phyloP scores from a whole-genome alignment of 2,797 vertebrate genomes.

The Alca torda region DNA sequence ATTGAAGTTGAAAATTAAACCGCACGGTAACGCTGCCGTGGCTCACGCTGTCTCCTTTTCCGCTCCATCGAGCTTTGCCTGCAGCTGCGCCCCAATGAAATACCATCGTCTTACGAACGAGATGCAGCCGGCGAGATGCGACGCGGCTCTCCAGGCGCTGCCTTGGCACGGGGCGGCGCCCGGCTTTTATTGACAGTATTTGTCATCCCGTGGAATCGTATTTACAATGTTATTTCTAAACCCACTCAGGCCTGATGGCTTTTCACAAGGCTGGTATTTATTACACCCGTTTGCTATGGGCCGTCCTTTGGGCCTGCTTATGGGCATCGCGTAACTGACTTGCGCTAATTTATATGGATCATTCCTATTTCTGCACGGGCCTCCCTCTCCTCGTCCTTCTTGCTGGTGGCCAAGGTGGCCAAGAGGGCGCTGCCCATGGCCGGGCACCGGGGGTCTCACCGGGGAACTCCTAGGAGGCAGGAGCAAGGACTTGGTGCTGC shows the following conservation, averaged over 20 bases:
- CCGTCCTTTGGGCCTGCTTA: background rate
- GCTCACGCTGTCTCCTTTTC: background rate
- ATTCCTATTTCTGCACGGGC: background rate
- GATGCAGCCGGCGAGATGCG: accelerated
- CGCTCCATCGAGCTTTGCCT: background rate
- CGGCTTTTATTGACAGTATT: background rate
- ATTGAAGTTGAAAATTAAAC: background rate
- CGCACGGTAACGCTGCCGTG: background rate
- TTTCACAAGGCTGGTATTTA: background rate
- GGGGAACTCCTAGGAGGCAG: background rate
- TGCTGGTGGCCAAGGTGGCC: background rate
- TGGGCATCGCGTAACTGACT: background rate
- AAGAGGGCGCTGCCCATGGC: background rate
- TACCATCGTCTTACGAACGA: background rate
- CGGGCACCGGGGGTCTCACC: accelerated
- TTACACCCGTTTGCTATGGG: background rate
- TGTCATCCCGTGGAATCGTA: background rate
- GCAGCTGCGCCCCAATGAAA: background rate
- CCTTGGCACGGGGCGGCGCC: background rate
- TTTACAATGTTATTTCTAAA: background rate
- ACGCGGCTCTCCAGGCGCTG: background rate
- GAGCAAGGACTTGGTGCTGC: accelerated
- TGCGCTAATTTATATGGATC: background rate
- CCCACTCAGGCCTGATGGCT: background rate
- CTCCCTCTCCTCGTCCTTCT: background rate